These are phyloP conservation scores for Prenolepis imparis DNA, from an alignment of 2,888 invertebrate species.

Conservation along the genomic window DNA sequence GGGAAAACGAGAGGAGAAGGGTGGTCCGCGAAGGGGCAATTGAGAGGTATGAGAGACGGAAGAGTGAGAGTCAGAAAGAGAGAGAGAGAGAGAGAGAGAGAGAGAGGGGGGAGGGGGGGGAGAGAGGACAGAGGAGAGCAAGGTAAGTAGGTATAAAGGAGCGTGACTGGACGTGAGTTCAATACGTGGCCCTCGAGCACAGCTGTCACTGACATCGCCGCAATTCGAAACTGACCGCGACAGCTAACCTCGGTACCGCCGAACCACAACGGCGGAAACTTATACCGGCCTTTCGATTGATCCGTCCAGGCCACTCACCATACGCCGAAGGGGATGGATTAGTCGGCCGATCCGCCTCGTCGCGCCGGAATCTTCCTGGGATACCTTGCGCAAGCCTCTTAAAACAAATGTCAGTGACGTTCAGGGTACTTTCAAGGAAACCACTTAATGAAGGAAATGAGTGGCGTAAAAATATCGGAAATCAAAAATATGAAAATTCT, in stretches of 20 bases:
- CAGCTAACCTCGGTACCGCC: conserved; percentile 82
- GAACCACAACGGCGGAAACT: conserved; percentile 85
- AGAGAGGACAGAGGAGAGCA: conserved; percentile 59
- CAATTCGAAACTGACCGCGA: conserved; percentile 86
- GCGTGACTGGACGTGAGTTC: conserved; percentile 85
- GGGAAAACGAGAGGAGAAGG: conserved; percentile 38
- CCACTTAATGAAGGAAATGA: conserved; percentile 44
- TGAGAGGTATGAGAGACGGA: conserved; percentile 42
- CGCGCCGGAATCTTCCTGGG: conserved; percentile 53
- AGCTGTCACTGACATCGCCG: conserved; percentile 86
- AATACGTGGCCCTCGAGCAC: conserved; percentile 84
- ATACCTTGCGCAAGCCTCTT: conserved; percentile 41
- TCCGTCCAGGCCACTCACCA: conserved; percentile 85
- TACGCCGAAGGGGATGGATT: conserved; percentile 85
- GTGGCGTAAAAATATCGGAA: conserved; percentile 31
- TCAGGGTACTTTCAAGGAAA: conserved; percentile 28
- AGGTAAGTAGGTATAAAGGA: conserved; percentile 85
- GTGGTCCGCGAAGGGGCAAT: conserved; percentile 54
- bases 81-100: conserved; percentile 27
- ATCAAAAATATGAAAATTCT: conserved; percentile 20
- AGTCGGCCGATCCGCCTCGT: conserved; percentile 73
- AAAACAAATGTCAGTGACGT: conserved; percentile 44
- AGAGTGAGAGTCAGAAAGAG: conserved; percentile 44
- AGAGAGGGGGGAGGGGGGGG: conserved; percentile 9
- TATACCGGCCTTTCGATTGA: conserved; percentile 86